Conservation (phyloP, 2,888 invertebrate species). For the Cephus spinipes region DNA sequence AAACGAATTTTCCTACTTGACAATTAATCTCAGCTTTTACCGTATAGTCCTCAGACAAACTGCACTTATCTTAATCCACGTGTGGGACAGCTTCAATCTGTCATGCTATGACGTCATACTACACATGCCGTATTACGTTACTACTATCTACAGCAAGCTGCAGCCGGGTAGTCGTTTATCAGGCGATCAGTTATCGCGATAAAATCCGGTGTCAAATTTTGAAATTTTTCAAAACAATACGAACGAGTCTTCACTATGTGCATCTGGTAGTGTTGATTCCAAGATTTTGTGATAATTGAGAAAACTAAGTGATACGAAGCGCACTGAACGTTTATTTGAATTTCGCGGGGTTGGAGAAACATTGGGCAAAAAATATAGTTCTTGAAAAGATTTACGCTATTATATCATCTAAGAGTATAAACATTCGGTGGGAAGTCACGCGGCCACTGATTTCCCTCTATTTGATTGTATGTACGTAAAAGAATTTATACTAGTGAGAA, state of each 20-base stretch:
- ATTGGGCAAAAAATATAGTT: not conserved
- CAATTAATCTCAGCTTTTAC: slow-evolving; percentile 5
- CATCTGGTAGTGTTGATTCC: too few species aligned
- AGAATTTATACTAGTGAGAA: not conserved
- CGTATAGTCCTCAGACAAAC: not conserved
- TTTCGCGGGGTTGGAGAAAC: not conserved
- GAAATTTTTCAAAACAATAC: too few species aligned
- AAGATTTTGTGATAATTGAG: too few species aligned
- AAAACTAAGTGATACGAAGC: too few species aligned
- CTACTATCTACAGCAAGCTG: not conserved
- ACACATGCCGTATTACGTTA: slow-evolving; percentile 9
- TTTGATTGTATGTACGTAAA: not conserved
- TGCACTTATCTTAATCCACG: slow-evolving; percentile 9
- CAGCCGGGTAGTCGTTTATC: too few species aligned
- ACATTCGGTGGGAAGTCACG: not conserved
- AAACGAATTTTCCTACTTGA: not conserved
- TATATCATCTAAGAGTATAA: not conserved
- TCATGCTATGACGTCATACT: not conserved
- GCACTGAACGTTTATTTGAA: too few species aligned
- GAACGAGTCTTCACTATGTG: too few species aligned
- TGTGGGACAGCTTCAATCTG: not conserved
- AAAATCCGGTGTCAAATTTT: too few species aligned
- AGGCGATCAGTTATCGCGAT: too few species aligned
- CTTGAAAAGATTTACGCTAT: not conserved
- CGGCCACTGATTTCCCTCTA: not conserved